phyloP scores from a whole-genome alignment of 2,113 vertebrate genomes.

The Rhea americana region DNA sequence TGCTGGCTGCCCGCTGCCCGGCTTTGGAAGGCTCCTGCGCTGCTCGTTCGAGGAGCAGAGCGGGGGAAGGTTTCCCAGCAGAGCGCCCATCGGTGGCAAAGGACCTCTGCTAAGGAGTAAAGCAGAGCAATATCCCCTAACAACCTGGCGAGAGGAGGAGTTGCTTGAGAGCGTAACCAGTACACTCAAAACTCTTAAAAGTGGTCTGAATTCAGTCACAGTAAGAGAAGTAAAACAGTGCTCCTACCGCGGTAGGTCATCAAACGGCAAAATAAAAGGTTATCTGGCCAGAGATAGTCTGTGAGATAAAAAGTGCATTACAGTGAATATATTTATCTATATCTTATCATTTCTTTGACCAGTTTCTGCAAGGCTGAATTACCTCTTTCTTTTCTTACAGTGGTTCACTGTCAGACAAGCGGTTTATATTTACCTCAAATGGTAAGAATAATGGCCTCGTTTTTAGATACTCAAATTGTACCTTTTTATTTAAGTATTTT shows the following conservation, averaged over 20 bases:
- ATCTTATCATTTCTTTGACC: neutral
- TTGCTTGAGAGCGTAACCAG: neutral
- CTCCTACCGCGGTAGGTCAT: neutral
- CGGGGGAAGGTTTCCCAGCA: neutral
- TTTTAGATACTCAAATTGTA: neutral
- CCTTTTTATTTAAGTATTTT: slow-evolving; percentile 5
- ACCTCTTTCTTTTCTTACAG: slow-evolving; percentile 75
- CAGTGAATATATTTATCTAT: neutral
- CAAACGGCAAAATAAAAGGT: neutral
- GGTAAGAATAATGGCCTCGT: slow-evolving; percentile 78
- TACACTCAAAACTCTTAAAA: neutral
- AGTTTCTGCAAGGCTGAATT: neutral
- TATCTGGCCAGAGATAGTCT: neutral
- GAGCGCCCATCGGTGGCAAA: neutral
- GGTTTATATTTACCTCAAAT: slow-evolving; percentile 82
- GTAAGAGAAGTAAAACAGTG: neutral
- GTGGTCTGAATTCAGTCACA: neutral
- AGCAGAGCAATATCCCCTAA: neutral
- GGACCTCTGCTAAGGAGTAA: neutral
- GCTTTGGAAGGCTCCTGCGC: neutral
- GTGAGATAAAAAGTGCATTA: neutral
- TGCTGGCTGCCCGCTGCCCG: accelerated
- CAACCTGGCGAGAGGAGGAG: neutral
- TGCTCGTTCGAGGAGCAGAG: neutral
- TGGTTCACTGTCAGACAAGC: slow-evolving; percentile 84